phyloP scores from a whole-genome alignment of 1,140 invertebrate genomes.

The Zaprionus taronus region DNA sequence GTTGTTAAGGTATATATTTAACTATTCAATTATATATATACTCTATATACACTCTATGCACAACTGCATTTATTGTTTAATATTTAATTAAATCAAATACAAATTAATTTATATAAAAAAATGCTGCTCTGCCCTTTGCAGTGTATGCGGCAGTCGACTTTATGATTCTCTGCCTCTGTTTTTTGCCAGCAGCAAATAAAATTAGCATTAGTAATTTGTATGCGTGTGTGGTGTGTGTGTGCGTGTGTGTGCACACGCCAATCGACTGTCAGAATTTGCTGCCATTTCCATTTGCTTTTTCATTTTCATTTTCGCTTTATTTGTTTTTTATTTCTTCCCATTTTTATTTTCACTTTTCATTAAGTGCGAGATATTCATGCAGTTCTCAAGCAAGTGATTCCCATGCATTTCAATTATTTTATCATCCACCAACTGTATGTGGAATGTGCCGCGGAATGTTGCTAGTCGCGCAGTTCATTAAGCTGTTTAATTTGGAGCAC shows the following conservation, averaged over 20 bases:
- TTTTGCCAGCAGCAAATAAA: slow-evolving; percentile 59
- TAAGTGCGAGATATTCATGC: slow-evolving; percentile 68
- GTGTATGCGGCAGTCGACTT: slow-evolving; percentile 11
- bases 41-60: no score
- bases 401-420: slow-evolving; percentile 72
- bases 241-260: slow-evolving; percentile 8
- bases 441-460: slow-evolving; percentile 8
- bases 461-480: slow-evolving; percentile 37
- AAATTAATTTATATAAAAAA: neutral
- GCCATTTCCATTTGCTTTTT: slow-evolving; percentile 21
- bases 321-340: slow-evolving; percentile 22
- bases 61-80: neutral
- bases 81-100: neutral
- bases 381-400: slow-evolving; percentile 66
- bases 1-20: neutral
- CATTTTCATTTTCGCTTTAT: slow-evolving; percentile 34
- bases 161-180: neutral
- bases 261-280: slow-evolving; percentile 21
- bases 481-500: slow-evolving; percentile 46
- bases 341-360: slow-evolving; percentile 52
- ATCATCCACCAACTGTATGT: neutral
- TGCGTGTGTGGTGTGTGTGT: slow-evolving; percentile 57
- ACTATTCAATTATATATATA: no score
- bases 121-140: neutral
- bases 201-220: slow-evolving; percentile 79